Evolutionary conservation across 2,113 vertebrate genomes (phyloP).

Genomic region (Jacana jacana): DNA sequence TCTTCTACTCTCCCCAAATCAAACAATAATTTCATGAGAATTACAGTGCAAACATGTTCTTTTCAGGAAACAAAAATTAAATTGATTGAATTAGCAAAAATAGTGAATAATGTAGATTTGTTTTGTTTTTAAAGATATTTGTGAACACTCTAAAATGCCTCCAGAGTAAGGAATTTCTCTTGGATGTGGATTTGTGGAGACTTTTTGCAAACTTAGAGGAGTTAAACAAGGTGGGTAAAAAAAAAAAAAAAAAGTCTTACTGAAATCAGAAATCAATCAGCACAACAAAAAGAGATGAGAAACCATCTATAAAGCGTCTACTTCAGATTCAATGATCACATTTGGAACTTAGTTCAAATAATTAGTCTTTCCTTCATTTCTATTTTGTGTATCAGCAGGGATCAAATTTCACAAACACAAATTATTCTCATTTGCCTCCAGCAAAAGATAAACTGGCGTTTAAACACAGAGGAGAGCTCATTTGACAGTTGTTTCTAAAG

Average conservation of each 20-base stretch:
- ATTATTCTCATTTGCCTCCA: background rate
- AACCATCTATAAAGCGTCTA: background rate
- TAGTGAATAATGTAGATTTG: background rate
- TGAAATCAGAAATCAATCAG: background rate
- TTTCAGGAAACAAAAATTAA: rapidly evolving
- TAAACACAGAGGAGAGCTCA: background rate
- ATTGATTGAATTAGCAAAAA: background rate
- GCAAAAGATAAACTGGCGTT: background rate
- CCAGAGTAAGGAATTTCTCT: constrained; percentile 80
- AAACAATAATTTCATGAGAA: background rate
- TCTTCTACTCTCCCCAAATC: background rate
- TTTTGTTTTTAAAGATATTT: constrained; percentile 81
- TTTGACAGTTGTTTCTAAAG: background rate
- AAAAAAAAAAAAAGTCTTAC: background rate
- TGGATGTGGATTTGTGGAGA: constrained; percentile 83
- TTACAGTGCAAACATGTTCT: background rate
- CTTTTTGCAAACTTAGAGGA: constrained; percentile 90
- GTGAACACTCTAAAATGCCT: constrained; percentile 81
- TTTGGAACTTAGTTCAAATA: background rate
- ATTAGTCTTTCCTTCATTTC: background rate
- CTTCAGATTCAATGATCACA: background rate
- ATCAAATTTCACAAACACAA: background rate
- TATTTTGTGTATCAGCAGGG: background rate
- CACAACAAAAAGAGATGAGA: background rate
- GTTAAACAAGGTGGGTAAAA: constrained; percentile 84